phyloP scores from a whole-genome alignment of 2,113 vertebrate genomes.

The Motacilla alba region DNA sequence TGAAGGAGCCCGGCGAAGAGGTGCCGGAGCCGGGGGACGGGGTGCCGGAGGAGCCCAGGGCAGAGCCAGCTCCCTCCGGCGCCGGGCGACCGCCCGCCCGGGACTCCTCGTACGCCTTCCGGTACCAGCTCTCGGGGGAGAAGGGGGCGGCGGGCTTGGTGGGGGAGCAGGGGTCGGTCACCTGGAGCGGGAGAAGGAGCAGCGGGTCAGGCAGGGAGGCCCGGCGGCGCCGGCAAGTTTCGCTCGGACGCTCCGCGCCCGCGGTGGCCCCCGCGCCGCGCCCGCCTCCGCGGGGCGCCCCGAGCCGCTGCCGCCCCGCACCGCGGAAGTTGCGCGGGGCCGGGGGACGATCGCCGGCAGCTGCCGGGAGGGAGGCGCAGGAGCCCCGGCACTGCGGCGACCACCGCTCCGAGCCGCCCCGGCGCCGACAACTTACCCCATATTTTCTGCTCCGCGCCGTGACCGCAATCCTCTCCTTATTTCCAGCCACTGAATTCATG shows the following conservation, averaged over 20 bases:
- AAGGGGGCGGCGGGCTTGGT: constrained; percentile 86
- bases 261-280: neutral
- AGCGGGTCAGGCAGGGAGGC: neutral
- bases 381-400: neutral
- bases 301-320: neutral
- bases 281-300: neutral
- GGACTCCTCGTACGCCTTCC: constrained; percentile 90
- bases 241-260: neutral
- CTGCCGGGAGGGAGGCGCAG: neutral
- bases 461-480: constrained; percentile 89
- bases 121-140: constrained; percentile 94
- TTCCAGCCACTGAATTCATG: constrained; percentile 96
- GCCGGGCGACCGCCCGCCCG: constrained; percentile 81
- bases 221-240: neutral
- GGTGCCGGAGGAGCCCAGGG: constrained; percentile 90
- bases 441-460: constrained; percentile 90
- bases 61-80: constrained; percentile 92
- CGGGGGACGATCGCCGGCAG: neutral
- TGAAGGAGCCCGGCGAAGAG: constrained; percentile 92
- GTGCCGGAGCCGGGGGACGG: constrained; percentile 93
- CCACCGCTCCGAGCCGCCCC: neutral
- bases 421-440: constrained; percentile 80
- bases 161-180: constrained; percentile 86
- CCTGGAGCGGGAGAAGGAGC: constrained; percentile 69
- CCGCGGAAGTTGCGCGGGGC: neutral